Evolutionary conservation across 2,113 vertebrate genomes (phyloP).

Genomic region (Chitala chitala): DNA sequence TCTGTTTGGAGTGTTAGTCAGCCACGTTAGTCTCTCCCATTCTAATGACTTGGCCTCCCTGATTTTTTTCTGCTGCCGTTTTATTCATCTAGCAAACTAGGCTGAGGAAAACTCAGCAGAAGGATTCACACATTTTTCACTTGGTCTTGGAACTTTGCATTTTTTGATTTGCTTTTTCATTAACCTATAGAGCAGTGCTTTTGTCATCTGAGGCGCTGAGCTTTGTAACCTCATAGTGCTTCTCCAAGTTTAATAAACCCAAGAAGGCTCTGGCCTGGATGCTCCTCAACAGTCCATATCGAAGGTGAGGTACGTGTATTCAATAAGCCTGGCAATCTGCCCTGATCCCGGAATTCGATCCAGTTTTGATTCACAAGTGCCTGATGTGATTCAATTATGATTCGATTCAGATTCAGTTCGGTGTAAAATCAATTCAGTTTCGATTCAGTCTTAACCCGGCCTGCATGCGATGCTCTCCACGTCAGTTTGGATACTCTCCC

Average conservation of each 20-base stretch:
- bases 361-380: too few species aligned
- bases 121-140: too few species aligned
- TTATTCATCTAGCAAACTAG: background rate
- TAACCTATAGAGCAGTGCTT: background rate
- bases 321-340: too few species aligned
- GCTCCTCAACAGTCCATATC: too few species aligned
- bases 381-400: too few species aligned
- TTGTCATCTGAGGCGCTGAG: background rate
- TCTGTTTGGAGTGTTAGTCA: slow-evolving; percentile 15
- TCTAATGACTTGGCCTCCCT: background rate
- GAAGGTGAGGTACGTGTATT: too few species aligned
- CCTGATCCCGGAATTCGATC: too few species aligned
- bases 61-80: slow-evolving; percentile 1
- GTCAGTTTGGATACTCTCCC: background rate
- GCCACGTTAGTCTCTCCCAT: background rate
- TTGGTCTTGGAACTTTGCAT: background rate
- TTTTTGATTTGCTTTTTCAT: background rate
- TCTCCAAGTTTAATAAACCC: background rate
- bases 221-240: background rate
- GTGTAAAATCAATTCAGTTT: too few species aligned
- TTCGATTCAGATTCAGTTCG: too few species aligned
- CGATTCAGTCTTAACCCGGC: too few species aligned
- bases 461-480: too few species aligned
- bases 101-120: background rate
- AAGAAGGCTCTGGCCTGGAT: too few species aligned